Base-by-base conservation (phyloP, 30 jellyfish, hydroid and myxozoan genomes). In the Calvadosia cruxmelitensis region DNA sequence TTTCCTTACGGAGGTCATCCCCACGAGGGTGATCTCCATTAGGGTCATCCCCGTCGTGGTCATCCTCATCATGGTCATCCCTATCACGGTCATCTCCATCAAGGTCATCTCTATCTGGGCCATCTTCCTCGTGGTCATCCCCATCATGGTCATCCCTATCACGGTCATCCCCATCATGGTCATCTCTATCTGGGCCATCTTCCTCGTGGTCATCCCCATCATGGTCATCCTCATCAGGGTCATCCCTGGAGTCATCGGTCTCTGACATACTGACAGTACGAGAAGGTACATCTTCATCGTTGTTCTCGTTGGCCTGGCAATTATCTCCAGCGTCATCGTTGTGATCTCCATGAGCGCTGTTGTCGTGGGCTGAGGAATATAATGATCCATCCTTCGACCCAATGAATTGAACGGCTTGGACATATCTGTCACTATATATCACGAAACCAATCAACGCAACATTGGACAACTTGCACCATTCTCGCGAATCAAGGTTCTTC, bases 341-440 rank as follows among this genome's bases (percentile, higher is more conserved):
- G 15, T 3, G 26, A 12, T 69, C 78, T 29, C n/a, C n/a, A n/a
- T n/a, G n/a, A n/a, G n/a, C n/a, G n/a, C n/a, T n/a, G n/a, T n/a
- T n/a, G n/a, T n/a, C n/a, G n/a, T n/a, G n/a, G n/a, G 51, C 53
- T 3, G 25, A 50, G 48, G 31, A 68, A 32, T 26, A 31, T 29
- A 0, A 29, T 13, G 68, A 3, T 0, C 3, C 29, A 67, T 77
- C 25, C 32, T 63, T 72, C 3, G 31, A 68, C 31, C 96, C 96
- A 42, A 75, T 49, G 33, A 80, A 52, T 64, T 87, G 96, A 3
- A 87, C 27, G 1, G 94, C 96, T 34, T 76, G 27, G 28, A 87
- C 50, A 69, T 69, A 80, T 33, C 50, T 71, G 25, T 68, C 76
- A 24, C 78, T 78, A n/a, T 73, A 33, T 16, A 87, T 35, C 10